A percentile compares a stretch with the other conserved stretches of the same genome.
phyloP scores from a whole-genome alignment of 1,140 invertebrate genomes.

The Camponotus vicinus region DNA sequence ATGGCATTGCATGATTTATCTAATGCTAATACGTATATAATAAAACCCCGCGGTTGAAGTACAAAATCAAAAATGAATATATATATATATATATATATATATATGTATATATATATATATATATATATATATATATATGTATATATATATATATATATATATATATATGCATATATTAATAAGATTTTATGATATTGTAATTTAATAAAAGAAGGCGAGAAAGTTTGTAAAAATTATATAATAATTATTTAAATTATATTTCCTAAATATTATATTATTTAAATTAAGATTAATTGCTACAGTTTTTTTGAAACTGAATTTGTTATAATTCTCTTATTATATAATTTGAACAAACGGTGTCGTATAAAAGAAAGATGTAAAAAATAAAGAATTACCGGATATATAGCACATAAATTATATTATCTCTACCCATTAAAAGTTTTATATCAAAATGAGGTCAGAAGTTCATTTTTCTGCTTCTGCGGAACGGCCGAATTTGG shows the following conservation, averaged over 20 bases:
- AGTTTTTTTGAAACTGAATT: background rate
- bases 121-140: background rate
- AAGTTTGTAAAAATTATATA: background rate
- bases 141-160: too few species aligned
- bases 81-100: too few species aligned
- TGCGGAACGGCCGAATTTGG: slow-evolving; percentile 15
- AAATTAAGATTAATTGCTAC: background rate
- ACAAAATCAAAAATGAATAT: background rate
- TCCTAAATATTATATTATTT: too few species aligned
- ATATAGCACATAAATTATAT: slow-evolving; percentile 22
- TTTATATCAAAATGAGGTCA: slow-evolving; percentile 47
- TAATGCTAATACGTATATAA: background rate
- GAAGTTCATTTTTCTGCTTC: slow-evolving; percentile 26
- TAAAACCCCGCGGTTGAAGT: background rate
- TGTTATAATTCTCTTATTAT: background rate
- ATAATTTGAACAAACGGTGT: background rate
- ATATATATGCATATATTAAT: background rate
- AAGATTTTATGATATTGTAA: background rate
- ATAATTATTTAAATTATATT: background rate
- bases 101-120: too few species aligned
- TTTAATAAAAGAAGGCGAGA: background rate
- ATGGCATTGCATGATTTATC: background rate
- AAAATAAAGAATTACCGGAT: background rate
- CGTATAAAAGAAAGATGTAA: background rate
- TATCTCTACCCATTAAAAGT: slow-evolving; percentile 35